Conservation (phyloP, 2,888 invertebrate species). For the Drosophila mimica region DNA sequence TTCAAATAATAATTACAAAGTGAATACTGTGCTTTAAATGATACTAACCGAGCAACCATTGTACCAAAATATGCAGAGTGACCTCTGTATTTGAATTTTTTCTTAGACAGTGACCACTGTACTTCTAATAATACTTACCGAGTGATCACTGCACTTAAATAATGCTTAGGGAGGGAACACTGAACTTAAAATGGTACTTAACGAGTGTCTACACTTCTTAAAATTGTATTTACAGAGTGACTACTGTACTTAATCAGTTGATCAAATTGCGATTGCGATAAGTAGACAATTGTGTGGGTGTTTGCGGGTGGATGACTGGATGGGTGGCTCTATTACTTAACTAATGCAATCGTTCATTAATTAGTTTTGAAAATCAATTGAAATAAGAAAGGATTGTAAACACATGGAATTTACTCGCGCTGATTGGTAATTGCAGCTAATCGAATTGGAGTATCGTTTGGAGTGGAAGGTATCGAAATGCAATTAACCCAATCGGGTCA, state of each 20-base stretch:
- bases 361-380: constrained; percentile 42
- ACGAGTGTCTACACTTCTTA: background rate
- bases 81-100: no score
- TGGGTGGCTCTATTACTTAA: constrained; percentile 36
- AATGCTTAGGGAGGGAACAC: background rate
- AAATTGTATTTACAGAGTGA: background rate
- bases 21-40: background rate
- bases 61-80: background rate
- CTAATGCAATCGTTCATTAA: constrained; percentile 48
- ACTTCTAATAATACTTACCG: no score
- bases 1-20: background rate
- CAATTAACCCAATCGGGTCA: constrained; percentile 60
- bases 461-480: constrained; percentile 14
- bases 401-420: constrained; percentile 13
- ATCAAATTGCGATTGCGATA: constrained; percentile 45
- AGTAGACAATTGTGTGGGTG: constrained; percentile 13
- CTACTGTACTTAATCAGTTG: constrained; percentile 40
- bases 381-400: constrained; percentile 37
- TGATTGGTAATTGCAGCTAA: constrained; percentile 24
- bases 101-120: no score
- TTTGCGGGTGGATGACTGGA: background rate
- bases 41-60: background rate
- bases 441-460: constrained; percentile 25
- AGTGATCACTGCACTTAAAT: background rate
- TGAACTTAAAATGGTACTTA: background rate